phyloP scores from a whole-genome alignment of 2,888 invertebrate genomes.

The Fragum sueziense region DNA sequence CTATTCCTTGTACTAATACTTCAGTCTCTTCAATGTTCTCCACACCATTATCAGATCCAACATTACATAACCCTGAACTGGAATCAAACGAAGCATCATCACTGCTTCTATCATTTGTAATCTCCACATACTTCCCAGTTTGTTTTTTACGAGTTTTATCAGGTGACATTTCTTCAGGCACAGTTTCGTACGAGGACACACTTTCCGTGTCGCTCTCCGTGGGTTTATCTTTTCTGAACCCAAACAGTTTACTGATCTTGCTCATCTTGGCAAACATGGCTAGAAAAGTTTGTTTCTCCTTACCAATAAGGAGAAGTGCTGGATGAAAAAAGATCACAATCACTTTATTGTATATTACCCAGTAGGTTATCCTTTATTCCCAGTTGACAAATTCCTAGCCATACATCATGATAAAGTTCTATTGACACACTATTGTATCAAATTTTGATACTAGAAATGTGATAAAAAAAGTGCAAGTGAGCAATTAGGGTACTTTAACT shows the following conservation, averaged over 20 bases:
- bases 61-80: not conserved
- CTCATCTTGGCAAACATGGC: constrained; percentile 9
- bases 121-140: not conserved
- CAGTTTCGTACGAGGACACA: constrained; percentile 11
- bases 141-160: not conserved
- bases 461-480: too few species aligned
- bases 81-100: constrained; percentile 4
- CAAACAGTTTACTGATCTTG: constrained; percentile 3
- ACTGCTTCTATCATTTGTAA: not conserved
- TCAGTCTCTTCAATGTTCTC: not conserved
- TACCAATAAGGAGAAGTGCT: not conserved
- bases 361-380: not conserved
- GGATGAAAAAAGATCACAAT: not conserved
- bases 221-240: constrained; percentile 5
- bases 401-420: not conserved
- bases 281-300: not conserved
- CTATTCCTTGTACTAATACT: not conserved
- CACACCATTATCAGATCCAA: not conserved
- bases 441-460: not conserved
- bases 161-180: constrained; percentile 1
- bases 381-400: not conserved
- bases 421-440: not conserved
- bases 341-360: not conserved
- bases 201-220: constrained; percentile 6
- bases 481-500: too few species aligned